Conservation (phyloP, 2,113 vertebrate genomes). For the Catharus minimus region DNA sequence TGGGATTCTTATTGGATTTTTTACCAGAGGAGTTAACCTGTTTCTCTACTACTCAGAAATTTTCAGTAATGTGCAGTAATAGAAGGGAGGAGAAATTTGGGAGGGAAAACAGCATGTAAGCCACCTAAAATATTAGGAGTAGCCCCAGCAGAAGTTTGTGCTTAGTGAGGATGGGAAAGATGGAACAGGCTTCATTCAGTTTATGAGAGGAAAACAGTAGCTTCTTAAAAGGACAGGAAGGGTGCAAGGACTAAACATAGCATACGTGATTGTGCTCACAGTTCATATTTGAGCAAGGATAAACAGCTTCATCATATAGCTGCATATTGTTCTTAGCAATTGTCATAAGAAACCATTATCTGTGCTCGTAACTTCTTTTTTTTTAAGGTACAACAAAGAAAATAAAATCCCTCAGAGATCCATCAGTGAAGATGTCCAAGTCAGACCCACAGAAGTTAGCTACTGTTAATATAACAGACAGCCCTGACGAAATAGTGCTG, state of each 20-base stretch:
- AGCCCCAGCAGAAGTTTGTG: not conserved
- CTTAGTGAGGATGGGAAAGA: not conserved
- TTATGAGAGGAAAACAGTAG: not conserved
- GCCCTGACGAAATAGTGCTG: slow-evolving; percentile 84
- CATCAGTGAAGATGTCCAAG: slow-evolving; percentile 93
- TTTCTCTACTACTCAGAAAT: not conserved
- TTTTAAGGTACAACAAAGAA: slow-evolving; percentile 83
- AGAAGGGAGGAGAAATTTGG: not conserved
- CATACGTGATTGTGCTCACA: accelerated
- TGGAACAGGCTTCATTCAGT: not conserved
- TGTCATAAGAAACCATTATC: not conserved
- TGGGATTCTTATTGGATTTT: not conserved
- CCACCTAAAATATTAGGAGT: not conserved
- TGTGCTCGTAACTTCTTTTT: not conserved
- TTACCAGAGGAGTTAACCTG: not conserved
- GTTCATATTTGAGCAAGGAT: not conserved
- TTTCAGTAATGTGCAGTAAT: not conserved
- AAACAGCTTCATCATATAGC: not conserved
- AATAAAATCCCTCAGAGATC: slow-evolving; percentile 92
- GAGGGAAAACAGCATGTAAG: not conserved
- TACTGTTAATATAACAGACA: slow-evolving; percentile 85
- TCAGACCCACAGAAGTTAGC: slow-evolving; percentile 88
- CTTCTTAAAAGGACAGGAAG: not conserved
- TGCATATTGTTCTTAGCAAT: not conserved
- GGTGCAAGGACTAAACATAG: not conserved